Evolutionary conservation across 1,140 invertebrate genomes (phyloP), one percentile per base, ranked within the genome.

Genomic region (Dufourea novaeangliae): DNA sequence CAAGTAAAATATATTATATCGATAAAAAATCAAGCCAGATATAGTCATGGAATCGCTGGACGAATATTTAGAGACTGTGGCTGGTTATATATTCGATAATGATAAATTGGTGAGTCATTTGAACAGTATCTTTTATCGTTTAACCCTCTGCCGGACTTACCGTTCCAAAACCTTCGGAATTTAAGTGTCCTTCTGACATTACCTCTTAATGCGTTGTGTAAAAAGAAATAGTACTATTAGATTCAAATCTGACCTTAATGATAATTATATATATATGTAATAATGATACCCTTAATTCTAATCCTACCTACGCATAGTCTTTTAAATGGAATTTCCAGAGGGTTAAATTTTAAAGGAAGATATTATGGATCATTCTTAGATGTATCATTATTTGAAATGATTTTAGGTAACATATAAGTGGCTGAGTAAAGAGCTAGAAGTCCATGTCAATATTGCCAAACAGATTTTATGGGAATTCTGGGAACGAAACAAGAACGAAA

Each of bases 341-440:
- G n/a, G n/a, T n/a, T n/a, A n/a, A n/a, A n/a, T n/a, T n/a, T n/a
- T n/a, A n/a, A n/a, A n/a, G n/a, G n/a, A n/a, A n/a, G n/a, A n/a
- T n/a, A n/a, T n/a, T n/a, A n/a, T n/a, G n/a, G n/a, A n/a, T n/a
- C n/a, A n/a, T n/a, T n/a, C n/a, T n/a, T n/a, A n/a, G n/a, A n/a
- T n/a, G n/a, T n/a, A n/a, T n/a, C n/a, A n/a, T n/a, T 72, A 41
- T 34, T 62, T 57, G 61, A 80, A 34, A 50, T 29, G 56, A 57
- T 64, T 72, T 64, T 69, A 92, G 91, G 89, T 93, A 10, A 92
- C 92, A 0, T 93, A 93, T 54, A 92, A 92, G 86, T 92, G 91
- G 91, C 57, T 93, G 22, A 93, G 92, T 46, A 91, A 91, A 74
- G 86, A 91, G 41, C 57, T 92, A 0, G 86, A 89, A 72, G 64